Conservation (phyloP, 1,140 invertebrate genomes). For the Laupala kohalensis region DNA sequence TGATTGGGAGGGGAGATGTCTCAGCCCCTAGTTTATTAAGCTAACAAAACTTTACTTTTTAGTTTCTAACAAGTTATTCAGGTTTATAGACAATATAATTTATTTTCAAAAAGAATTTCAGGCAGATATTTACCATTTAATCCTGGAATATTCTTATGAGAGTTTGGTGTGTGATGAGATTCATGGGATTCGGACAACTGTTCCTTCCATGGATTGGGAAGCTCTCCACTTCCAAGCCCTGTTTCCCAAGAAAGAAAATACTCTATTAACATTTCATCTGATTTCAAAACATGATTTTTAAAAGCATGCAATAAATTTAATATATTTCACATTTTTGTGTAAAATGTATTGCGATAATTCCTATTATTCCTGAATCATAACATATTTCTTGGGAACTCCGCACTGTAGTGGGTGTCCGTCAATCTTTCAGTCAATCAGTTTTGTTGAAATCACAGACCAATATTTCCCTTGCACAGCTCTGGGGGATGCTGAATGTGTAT, state of each 20-base stretch:
- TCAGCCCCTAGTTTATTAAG: too few species aligned
- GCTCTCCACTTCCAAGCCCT: constrained; percentile 26
- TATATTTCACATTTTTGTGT: not conserved
- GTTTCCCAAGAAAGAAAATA: not conserved
- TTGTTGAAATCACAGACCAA: not conserved
- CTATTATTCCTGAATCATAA: not conserved
- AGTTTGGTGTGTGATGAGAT: constrained; percentile 22
- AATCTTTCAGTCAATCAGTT: not conserved
- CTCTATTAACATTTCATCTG: not conserved
- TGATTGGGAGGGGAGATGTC: too few species aligned
- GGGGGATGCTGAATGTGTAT: constrained; percentile 2
- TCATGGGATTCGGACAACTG: constrained; percentile 21
- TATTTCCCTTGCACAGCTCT: not conserved
- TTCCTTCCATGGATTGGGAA: constrained; percentile 34
- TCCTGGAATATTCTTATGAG: constrained; percentile 20
- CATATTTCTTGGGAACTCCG: not conserved
- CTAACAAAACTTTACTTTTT: too few species aligned
- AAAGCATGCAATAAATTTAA: not conserved
- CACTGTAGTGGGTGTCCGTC: constrained; percentile 6
- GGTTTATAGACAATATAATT: too few species aligned
- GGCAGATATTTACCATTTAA: constrained; percentile 20
- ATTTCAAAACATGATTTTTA: not conserved
- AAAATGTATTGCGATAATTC: not conserved
- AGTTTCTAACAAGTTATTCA: too few species aligned
- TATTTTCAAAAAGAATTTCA: too few species aligned